These are phyloP conservation scores for Ceratina australensis DNA, from an alignment of 1,140 invertebrate genomes.

Conservation along the genomic window DNA sequence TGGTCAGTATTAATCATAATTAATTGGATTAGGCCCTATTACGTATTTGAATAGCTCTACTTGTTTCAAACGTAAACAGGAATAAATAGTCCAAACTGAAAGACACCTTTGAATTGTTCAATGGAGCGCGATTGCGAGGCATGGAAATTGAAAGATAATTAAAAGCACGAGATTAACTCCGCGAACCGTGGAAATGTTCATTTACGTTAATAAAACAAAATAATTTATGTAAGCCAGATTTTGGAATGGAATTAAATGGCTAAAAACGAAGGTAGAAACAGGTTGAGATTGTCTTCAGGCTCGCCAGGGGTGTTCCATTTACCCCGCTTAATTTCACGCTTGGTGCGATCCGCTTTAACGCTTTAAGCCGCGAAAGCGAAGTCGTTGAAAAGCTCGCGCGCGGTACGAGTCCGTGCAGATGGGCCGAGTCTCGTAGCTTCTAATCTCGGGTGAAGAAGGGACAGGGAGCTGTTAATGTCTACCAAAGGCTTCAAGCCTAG, in stretches of 20 bases:
- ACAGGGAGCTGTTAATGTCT: slow-evolving; percentile 11
- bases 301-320: not conserved
- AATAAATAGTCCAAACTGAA: not conserved
- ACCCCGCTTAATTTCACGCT: not conserved
- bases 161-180: not conserved
- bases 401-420: not conserved
- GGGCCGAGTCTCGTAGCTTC: not conserved
- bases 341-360: slow-evolving; percentile 20
- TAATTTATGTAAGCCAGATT: too few species aligned
- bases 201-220: too few species aligned
- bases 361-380: slow-evolving; percentile 11
- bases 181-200: not conserved
- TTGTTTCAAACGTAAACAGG: not conserved
- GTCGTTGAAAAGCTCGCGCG: not conserved
- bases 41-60: not conserved
- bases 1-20: not conserved
- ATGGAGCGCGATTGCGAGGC: not conserved
- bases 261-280: not conserved
- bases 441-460: slow-evolving; percentile 13
- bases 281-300: not conserved
- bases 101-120: not conserved
- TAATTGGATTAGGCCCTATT: not conserved
- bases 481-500: not conserved
- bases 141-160: not conserved
- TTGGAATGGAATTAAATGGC: too few species aligned